Conservation (phyloP, 2,797 vertebrate species). For the Pelodytes ibericus region DNA sequence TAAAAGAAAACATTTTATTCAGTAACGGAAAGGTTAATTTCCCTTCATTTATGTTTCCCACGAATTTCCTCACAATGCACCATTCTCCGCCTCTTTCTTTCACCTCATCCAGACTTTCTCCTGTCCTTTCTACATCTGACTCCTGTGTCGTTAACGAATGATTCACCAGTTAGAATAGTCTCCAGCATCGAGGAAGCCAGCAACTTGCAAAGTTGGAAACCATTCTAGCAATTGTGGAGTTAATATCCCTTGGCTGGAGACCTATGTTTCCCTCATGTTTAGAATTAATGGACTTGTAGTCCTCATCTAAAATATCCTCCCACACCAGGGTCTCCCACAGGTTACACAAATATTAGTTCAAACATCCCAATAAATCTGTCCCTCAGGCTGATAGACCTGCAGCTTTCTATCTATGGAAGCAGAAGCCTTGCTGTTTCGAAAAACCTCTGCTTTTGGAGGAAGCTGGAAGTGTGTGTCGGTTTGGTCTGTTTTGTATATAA, state of each 20-base stretch:
- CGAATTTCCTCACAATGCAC: no score
- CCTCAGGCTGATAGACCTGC: constrained; percentile 27
- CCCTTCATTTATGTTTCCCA: no score
- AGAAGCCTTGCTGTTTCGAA: not conserved
- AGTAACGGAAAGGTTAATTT: no score
- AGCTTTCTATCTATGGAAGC: not conserved
- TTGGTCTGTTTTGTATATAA: constrained; percentile 1
- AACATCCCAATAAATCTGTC: constrained; percentile 60
- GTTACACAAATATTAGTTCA: constrained; percentile 62
- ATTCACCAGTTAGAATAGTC: not conserved
- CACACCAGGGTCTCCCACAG: constrained; percentile 56
- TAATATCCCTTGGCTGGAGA: constrained; percentile 63
- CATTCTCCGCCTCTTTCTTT: not conserved
- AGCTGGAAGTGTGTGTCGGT: not conserved
- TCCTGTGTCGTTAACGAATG: not conserved
- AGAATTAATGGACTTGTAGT: constrained; percentile 61
- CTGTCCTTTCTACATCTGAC: not conserved
- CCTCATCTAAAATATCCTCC: constrained; percentile 62
- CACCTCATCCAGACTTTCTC: not conserved
- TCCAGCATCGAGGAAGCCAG: not conserved
- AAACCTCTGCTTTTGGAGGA: constrained; percentile 3
- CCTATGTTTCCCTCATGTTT: constrained; percentile 59
- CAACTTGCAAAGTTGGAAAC: not conserved
- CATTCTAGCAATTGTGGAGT: constrained; percentile 13
- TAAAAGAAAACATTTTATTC: no score